A percentile compares a stretch with the other conserved stretches of the same genome.
Conservation (phyloP, 92 coral and sea anemone species). For the Anthopleura xanthogrammica region DNA sequence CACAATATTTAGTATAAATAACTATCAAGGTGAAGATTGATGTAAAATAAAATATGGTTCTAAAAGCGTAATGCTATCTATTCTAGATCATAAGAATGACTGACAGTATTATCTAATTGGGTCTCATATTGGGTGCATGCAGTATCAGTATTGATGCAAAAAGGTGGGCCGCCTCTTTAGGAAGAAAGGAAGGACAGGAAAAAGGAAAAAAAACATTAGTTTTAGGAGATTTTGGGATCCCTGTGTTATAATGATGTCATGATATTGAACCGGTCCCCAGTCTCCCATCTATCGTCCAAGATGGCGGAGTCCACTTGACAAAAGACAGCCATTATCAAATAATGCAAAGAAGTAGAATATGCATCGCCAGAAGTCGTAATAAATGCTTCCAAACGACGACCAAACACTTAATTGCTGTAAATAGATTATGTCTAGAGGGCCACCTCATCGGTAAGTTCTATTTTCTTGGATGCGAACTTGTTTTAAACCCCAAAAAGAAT, state of each 20-base stretch:
- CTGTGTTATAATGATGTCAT: slow-evolving; percentile 32
- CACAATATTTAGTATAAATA: too few species aligned
- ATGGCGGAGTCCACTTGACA: slow-evolving; percentile 58
- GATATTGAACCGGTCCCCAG: slow-evolving; percentile 16
- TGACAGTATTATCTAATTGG: too few species aligned
- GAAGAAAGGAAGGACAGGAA: too few species aligned
- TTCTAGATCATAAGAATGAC: too few species aligned
- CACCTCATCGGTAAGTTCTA: slow-evolving; percentile 61
- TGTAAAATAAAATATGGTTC: too few species aligned
- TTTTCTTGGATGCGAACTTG: not conserved
- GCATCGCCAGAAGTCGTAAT: not conserved
- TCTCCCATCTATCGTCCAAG: slow-evolving; percentile 31
- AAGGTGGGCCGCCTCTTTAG: too few species aligned
- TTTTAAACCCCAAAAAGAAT: not conserved
- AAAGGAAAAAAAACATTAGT: too few species aligned
- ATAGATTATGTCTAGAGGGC: slow-evolving; percentile 72
- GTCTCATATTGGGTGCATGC: too few species aligned
- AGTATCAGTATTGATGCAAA: too few species aligned
- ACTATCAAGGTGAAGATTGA: too few species aligned
- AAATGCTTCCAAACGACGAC: slow-evolving; percentile 24
- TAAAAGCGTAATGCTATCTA: too few species aligned
- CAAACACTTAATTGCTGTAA: slow-evolving; percentile 16
- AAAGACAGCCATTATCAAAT: slow-evolving; percentile 41
- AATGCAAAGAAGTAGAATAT: slow-evolving; percentile 12
- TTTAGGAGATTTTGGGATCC: not conserved